Evolutionary conservation across 2,888 invertebrate genomes (phyloP).

Genomic region (Pyrrhopygopsis socrates): DNA sequence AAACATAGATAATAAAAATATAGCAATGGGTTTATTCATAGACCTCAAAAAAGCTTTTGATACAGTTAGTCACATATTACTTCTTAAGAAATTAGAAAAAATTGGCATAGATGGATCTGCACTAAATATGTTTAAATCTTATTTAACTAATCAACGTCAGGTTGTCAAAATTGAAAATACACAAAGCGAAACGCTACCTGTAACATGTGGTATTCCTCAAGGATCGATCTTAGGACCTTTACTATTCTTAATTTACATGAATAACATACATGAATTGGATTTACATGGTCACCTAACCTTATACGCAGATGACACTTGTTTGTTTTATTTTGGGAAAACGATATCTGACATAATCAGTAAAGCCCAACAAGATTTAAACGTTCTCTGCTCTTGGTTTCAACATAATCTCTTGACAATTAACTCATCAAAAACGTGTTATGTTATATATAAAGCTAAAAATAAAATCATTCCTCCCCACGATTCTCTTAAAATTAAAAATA

Average conservation of each 20-base stretch:
- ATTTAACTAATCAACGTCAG: constrained; percentile 4
- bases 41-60: too few species aligned
- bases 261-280: background rate
- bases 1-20: constrained; percentile 53
- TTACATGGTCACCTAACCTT: background rate
- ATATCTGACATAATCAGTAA: too few species aligned
- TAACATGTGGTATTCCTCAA: background rate
- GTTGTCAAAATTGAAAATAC: background rate
- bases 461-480: background rate
- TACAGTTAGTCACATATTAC: too few species aligned
- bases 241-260: background rate
- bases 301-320: too few species aligned
- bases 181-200: background rate
- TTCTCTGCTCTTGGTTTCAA: background rate
- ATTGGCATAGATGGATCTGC: background rate
- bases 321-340: too few species aligned
- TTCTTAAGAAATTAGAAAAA: constrained; percentile 1
- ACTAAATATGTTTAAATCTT: constrained; percentile 57
- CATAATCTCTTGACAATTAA: background rate
- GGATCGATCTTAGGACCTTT: too few species aligned
- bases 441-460: constrained; percentile 3
- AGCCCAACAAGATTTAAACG: background rate
- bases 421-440: background rate
- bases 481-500: background rate
- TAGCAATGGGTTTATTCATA: constrained; percentile 12